Percentiles rank a stretch among this genome's conserved stretches.
Conservation (phyloP, 2,888 invertebrate genomes). For the Dryobotodes eremita region DNA sequence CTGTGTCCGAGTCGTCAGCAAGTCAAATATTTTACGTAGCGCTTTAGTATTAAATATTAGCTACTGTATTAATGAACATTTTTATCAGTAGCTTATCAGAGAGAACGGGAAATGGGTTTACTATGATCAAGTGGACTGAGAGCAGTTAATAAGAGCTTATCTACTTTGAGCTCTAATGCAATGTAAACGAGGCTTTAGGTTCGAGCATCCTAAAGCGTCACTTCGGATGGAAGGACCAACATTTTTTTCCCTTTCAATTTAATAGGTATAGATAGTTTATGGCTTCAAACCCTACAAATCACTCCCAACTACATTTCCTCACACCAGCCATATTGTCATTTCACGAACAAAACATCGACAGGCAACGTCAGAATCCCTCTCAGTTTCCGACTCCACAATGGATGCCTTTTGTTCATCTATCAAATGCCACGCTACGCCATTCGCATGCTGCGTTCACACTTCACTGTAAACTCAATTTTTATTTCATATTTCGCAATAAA, state of each 20-base stretch:
- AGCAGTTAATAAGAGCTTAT: constrained; percentile 39
- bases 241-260: background rate
- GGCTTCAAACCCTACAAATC: constrained; percentile 15
- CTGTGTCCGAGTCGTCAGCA: too few relatives aligned
- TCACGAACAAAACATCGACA: constrained; percentile 61
- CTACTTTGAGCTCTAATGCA: constrained; percentile 26
- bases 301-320: constrained; percentile 31
- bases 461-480: constrained; percentile 18
- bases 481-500: constrained; percentile 44
- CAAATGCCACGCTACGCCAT: constrained; percentile 22
- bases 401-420: constrained; percentile 53
- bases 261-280: background rate
- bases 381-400: constrained; percentile 45
- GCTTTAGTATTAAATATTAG: background rate
- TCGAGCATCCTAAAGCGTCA: background rate
- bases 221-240: constrained; percentile 7
- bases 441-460: constrained; percentile 41
- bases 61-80: constrained; percentile 24
- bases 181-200: constrained; percentile 12
- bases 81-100: constrained; percentile 56
- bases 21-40: background rate
- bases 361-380: constrained; percentile 50
- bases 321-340: constrained; percentile 22
- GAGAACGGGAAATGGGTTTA: constrained; percentile 55
- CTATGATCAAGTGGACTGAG: constrained; percentile 38